phyloP scores from a whole-genome alignment of 2,113 vertebrate species.

The Tragelaphus scriptus region DNA sequence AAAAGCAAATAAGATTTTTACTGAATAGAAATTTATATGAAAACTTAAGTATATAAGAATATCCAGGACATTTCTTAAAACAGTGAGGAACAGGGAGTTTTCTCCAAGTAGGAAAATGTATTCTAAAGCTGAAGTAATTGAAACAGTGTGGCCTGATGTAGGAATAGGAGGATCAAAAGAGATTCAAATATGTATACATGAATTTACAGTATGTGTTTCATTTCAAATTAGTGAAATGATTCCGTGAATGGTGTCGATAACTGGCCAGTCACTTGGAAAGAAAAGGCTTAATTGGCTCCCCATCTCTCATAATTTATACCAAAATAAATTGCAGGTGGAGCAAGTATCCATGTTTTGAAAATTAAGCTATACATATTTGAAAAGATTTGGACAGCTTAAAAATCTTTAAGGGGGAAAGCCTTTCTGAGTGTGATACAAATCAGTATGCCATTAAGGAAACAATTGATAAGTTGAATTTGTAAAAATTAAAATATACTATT shows the following conservation, averaged over 20 bases:
- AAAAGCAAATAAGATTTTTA: neutral
- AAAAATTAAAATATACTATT: neutral
- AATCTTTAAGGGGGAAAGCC: neutral
- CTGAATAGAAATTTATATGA: neutral
- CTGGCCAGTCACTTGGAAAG: neutral
- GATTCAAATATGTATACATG: neutral
- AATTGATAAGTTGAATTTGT: neutral
- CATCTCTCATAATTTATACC: neutral
- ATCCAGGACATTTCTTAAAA: neutral
- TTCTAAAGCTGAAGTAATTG: neutral
- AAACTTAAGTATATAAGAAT: neutral
- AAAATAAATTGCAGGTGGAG: constrained; percentile 14
- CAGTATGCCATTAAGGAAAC: neutral
- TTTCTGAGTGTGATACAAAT: neutral
- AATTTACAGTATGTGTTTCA: neutral
- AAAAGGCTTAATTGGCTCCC: neutral
- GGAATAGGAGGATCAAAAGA: neutral
- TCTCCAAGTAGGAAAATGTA: neutral
- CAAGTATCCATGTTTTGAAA: neutral
- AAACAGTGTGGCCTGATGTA: neutral
- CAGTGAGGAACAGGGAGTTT: neutral
- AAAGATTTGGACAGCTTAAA: neutral
- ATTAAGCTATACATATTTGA: neutral
- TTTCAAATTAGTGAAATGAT: neutral
- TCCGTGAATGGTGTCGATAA: neutral